A percentile compares a stretch with the other conserved stretches of the same genome.
Evolutionary conservation across 2,888 invertebrate species (phyloP).

Genomic region (Apeira syringaria): DNA sequence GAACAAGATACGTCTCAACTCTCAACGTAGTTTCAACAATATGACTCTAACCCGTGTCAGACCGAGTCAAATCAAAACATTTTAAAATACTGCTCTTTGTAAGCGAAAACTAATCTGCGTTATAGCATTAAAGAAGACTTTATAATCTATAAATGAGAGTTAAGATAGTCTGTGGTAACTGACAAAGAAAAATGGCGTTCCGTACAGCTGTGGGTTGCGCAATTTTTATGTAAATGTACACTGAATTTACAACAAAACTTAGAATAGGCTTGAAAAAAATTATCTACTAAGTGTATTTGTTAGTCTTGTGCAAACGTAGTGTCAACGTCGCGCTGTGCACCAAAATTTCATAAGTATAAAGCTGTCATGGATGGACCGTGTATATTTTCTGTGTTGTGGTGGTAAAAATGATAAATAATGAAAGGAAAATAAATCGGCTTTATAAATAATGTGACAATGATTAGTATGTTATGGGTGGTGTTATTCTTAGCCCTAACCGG

Average conservation of each 20-base stretch:
- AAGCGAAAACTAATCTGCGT: no score
- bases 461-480: constrained; percentile 76
- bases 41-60: no score
- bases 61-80: no score
- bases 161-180: no score
- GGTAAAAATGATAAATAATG: constrained; percentile 77
- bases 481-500: constrained; percentile 75
- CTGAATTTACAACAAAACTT: constrained; percentile 60
- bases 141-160: no score
- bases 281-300: constrained; percentile 51
- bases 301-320: constrained; percentile 48
- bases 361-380: constrained; percentile 78
- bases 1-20: no score
- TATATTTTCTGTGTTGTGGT: constrained; percentile 77
- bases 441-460: constrained; percentile 79
- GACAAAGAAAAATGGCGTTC: constrained; percentile 76
- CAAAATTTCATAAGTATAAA: constrained; percentile 56
- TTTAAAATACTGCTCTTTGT: no score
- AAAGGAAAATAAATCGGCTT: constrained; percentile 73
- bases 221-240: constrained; percentile 80
- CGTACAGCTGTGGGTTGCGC: constrained; percentile 82
- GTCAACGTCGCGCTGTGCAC: constrained; percentile 50
- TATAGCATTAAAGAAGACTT: no score
- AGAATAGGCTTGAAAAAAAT: constrained; percentile 58
- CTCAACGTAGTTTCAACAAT: no score